Evolutionary conservation across 2,797 vertebrate species (phyloP), one percentile per base, ranked within the genome.

Genomic region (Brotula barbata): DNA sequence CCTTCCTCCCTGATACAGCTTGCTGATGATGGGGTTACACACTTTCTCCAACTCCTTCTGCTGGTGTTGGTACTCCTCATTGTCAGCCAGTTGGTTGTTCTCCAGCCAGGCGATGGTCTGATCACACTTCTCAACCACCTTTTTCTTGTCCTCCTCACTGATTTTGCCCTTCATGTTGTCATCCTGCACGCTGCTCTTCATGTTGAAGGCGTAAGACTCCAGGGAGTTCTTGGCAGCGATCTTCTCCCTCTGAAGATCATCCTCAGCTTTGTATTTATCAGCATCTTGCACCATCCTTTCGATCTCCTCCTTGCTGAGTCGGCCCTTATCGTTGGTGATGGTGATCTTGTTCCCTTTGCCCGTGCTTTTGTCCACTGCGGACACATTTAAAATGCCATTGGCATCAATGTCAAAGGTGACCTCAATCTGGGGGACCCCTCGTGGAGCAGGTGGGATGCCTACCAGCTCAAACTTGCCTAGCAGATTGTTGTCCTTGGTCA

Each of bases 401-500:
- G n/a, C n/a, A n/a, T n/a, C n/a, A n/a, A n/a, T n/a, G n/a, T n/a
- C n/a, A 12, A 85, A 85, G 58, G 81, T 84, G 55, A 85, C 78
- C 52, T 80, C 60, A 16, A 83, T 76, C 71, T 80, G 81, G 1
- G 80, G 80, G 50, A 85, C 82, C 5, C 78, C 82, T 31, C 80
- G 58, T 1, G 82, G 73, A 7, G 83, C 76, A 0, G 81, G 83
- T 0, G 77, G 78, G 57, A 85, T 78, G 47, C 83, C 83, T 0
- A 67, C 16, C 55, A 85, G 67, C 37, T 84, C 76, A 47, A 85
- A 85, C 49, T 62, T 69, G 54, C 80, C 83, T 64, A 85, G 69
- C 60, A 77, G 73, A 46, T 85, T 79, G 73, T 85, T 83, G 68
- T 85, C 83, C 53, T 75, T 79, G 34, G 83, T 85, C 83, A 85